Evolutionary conservation across 2,888 invertebrate species (phyloP).

Genomic region (Aromia moschata): DNA sequence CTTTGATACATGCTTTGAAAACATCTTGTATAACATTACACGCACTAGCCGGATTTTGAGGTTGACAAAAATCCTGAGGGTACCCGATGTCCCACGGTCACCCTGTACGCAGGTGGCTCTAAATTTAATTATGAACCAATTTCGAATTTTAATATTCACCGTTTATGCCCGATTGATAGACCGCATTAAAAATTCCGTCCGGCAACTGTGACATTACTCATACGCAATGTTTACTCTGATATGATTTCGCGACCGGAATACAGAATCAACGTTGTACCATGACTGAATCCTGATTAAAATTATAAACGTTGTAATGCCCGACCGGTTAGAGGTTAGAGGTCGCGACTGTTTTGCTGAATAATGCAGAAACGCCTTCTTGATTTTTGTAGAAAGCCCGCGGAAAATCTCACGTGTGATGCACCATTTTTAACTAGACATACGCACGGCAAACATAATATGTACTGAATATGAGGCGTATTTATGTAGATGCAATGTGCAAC

Average conservation of each 20-base stretch:
- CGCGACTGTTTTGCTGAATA: constrained; percentile 3
- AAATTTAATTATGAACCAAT: constrained; percentile 6
- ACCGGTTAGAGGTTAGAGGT: neutral
- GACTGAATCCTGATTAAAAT: constrained; percentile 26
- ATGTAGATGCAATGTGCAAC: no score
- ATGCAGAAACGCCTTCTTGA: neutral
- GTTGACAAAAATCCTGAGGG: no score
- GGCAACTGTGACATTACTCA: constrained; percentile 16
- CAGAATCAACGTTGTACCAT: constrained; percentile 18
- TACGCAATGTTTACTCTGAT: constrained; percentile 23
- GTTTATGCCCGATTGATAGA: constrained; percentile 8
- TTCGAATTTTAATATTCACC: constrained; percentile 1
- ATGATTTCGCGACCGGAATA: constrained; percentile 17
- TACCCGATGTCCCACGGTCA: neutral
- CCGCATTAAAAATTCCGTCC: constrained; percentile 21
- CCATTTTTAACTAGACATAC: neutral
- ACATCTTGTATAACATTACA: no score
- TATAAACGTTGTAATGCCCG: constrained; percentile 8
- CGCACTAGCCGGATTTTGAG: no score
- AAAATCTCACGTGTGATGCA: neutral
- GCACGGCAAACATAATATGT: neutral
- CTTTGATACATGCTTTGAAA: no score
- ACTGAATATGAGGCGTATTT: no score
- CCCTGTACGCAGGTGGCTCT: neutral
- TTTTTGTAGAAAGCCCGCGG: neutral